These are phyloP conservation scores for Anarrhichthys ocellatus DNA, from an alignment of 2,113 vertebrate genomes.

Conservation along the genomic window DNA sequence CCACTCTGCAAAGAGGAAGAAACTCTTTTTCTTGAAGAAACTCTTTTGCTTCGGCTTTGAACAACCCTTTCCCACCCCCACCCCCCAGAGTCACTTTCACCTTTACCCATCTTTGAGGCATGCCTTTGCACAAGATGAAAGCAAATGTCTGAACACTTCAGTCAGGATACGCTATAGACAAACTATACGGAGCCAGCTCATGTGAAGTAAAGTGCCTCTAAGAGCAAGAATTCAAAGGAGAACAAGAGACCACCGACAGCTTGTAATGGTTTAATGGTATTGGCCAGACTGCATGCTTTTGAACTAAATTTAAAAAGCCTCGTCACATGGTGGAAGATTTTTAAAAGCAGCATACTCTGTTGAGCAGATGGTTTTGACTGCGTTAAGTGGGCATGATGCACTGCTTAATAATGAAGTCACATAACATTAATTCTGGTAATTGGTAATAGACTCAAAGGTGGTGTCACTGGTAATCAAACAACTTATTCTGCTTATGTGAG, in stretches of 20 bases:
- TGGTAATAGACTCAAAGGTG: background rate
- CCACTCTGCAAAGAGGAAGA: constrained; percentile 30
- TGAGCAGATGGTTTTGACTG: background rate
- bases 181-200: constrained; percentile 36
- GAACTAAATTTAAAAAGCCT: constrained; percentile 26
- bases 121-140: constrained; percentile 71
- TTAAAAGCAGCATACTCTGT: constrained; percentile 4
- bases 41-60: constrained; percentile 65
- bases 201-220: constrained; percentile 53
- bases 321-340: background rate
- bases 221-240: constrained; percentile 58
- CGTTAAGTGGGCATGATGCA: background rate
- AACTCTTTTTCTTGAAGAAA: constrained; percentile 37
- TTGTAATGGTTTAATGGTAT: constrained; percentile 38
- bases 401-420: constrained; percentile 6
- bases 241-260: constrained; percentile 31
- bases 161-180: constrained; percentile 36
- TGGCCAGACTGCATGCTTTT: constrained; percentile 15
- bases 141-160: constrained; percentile 62
- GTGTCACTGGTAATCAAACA: background rate
- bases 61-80: constrained; percentile 10
- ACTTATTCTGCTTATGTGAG: background rate
- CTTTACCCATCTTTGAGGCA: constrained; percentile 57
- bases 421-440: constrained; percentile 7
- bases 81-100: constrained; percentile 52